These are phyloP conservation scores for Spilogale gracilis DNA, from an alignment of 2,113 vertebrate species.

Conservation along the genomic window DNA sequence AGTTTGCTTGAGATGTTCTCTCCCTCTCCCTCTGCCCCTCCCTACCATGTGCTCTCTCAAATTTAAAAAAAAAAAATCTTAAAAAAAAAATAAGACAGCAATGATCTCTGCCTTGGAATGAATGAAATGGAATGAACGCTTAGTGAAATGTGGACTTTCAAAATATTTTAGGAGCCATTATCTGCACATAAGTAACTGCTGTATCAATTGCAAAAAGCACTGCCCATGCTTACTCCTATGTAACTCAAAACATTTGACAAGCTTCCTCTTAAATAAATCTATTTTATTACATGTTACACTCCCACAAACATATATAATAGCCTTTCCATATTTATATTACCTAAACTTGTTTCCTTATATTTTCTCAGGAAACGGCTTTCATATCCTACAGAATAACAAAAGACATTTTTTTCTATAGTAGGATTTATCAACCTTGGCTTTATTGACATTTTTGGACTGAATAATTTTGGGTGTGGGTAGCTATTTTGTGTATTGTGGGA, in stretches of 20 bases:
- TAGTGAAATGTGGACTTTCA: background rate
- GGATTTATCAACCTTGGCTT: fast-evolving
- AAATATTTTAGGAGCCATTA: background rate
- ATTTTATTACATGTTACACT: background rate
- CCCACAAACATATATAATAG: background rate
- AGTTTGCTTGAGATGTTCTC: background rate
- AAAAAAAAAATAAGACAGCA: background rate
- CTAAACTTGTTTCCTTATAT: background rate
- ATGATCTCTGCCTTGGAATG: background rate
- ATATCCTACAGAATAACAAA: background rate
- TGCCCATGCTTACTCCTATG: background rate
- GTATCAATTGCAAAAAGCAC: background rate
- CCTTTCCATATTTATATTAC: background rate
- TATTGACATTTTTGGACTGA: background rate
- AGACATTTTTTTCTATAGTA: background rate
- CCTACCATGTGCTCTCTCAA: background rate
- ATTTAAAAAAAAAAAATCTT: background rate
- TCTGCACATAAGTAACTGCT: background rate
- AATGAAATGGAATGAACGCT: background rate
- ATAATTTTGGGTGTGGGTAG: background rate
- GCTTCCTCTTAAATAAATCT: background rate
- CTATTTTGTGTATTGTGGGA: background rate
- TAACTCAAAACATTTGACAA: background rate
- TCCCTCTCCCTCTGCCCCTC: background rate
- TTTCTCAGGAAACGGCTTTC: background rate